Evolutionary conservation across 64 coral and sea anemone species (phyloP), one percentile per base, ranked within the genome.

Genomic region (Stylophora pistillata): DNA sequence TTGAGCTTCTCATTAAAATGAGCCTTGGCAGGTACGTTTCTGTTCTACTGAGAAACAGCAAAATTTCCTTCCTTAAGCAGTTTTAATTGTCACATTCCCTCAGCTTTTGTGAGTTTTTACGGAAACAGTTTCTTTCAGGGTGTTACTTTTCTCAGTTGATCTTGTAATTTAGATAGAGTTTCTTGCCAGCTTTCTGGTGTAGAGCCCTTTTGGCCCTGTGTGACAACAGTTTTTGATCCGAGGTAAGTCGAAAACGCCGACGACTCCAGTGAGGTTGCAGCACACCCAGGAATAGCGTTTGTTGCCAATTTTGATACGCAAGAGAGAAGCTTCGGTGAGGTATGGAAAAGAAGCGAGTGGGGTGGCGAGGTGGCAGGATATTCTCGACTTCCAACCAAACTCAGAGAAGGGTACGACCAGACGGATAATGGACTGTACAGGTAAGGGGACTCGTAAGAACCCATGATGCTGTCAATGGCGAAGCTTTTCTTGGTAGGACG

Each of bases 171-270:
- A 13, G 85, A 93, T 0, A 97, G 86, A 31, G 95, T 97, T 72
- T 97, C 95, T 85, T 93, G 91, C 95, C 95, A 97, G n/a, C 87
- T 93, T 53, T 97, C 95, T 72, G 82, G 56, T 21, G 47, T 63
- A 47, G 37, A 47, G 69, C 16, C 73, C 9, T 65, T 74, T 71
- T 76, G 58, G 10, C 77, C 71, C 18, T 65, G 56, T 52, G 79
- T 66, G 17, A 37, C 60, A 28, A 80, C 65, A 21, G 68, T 80
- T 31, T 93, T 88, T 0, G 86, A 81, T 18, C 79, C 80, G 18
- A 93, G 74, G n/a, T 87, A 87, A 9, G 91, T 79, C 7, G 77
- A 64, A 30, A 93, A 76, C 18, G 58, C 57, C 28, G 77, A 86
- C 26, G 62, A 59, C 13, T 78, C 65, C 53, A 87, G 17, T n/a